phyloP scores from a whole-genome alignment of 2,113 vertebrate genomes.

The Alethe diademata region DNA sequence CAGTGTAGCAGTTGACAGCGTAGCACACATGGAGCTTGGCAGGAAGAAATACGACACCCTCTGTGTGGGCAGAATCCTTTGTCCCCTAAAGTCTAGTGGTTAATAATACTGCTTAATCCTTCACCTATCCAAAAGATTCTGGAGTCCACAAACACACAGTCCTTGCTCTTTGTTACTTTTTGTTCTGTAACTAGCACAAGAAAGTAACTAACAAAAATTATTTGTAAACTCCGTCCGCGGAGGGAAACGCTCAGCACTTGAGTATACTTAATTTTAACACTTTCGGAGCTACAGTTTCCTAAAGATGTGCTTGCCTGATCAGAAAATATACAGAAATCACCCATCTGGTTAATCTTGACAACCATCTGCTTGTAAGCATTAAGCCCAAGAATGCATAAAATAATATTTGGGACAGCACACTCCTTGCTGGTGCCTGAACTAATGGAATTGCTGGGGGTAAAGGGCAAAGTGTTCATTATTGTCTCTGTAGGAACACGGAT shows the following conservation, averaged over 20 bases:
- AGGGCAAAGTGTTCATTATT: neutral
- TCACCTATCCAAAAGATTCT: neutral
- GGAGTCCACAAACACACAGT: neutral
- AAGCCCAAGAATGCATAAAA: neutral
- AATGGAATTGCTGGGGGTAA: neutral
- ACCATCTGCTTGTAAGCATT: neutral
- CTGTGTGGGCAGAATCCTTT: neutral
- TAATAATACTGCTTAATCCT: neutral
- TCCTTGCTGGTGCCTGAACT: neutral
- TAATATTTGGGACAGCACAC: neutral
- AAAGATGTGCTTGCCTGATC: neutral
- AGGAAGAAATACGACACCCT: neutral
- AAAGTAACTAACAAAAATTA: neutral
- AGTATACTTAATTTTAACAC: neutral
- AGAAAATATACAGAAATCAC: neutral
- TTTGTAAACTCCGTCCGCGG: neutral
- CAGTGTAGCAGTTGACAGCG: neutral
- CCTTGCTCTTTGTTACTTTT: neutral
- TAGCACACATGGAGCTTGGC: neutral
- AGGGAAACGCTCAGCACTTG: neutral
- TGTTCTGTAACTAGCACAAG: neutral
- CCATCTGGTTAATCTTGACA: neutral
- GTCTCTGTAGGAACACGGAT: neutral
- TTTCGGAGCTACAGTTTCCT: neutral
- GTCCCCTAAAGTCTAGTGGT: neutral